Evolutionary conservation across 2,888 invertebrate species (phyloP), one percentile per base, ranked within the genome.

Genomic region (Chymomyza amoena): DNA sequence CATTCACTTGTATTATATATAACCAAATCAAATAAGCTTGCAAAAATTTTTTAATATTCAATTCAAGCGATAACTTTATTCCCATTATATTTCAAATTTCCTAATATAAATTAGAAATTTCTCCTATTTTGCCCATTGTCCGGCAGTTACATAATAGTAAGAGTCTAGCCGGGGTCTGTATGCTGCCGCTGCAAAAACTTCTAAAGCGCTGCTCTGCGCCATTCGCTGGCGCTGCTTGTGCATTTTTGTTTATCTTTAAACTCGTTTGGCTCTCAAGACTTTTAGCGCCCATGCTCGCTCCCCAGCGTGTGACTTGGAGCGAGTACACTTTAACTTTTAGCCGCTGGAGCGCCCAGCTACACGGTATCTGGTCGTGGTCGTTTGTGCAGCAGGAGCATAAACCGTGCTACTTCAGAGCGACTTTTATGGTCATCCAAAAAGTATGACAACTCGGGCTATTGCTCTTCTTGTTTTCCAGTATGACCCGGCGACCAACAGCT

Each of bases 401-500:
- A 83, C 81, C 79, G 83, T 79, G 78, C 79, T 75, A 80, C 87
- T 84, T 83, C 81, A 87, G 79, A 83, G 83, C 73, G 83, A 83
- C 87, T 85, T 84, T 84, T 84, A 84, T 83, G 84, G 86, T 84
- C 87, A 85, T 87, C 84, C 83, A 83, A 84, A 85, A 85, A 85
- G 88, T 84, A 84, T 87, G 87, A 84, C 84, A 84, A 75, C 84
- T 83, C 86, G 54, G 81, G 81, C 83, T 80, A 75, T 80, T 80
- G 87, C 82, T 84, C 82, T 74, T 73, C 77, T 72, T 78, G 67
- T 78, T 69, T 78, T 54, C 13, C 39, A 13, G 39, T 13, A 45
- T 45, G 39, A 45, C 39, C 39, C 39, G 13, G 10, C 39, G 64
- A 56, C 64, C 57, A 66, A n/a, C 52, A 66, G 16, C 52, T 61